These are phyloP conservation scores for Diplosoma virens DNA, from an alignment of 23 tunicate genomes.

Conservation along the genomic window DNA sequence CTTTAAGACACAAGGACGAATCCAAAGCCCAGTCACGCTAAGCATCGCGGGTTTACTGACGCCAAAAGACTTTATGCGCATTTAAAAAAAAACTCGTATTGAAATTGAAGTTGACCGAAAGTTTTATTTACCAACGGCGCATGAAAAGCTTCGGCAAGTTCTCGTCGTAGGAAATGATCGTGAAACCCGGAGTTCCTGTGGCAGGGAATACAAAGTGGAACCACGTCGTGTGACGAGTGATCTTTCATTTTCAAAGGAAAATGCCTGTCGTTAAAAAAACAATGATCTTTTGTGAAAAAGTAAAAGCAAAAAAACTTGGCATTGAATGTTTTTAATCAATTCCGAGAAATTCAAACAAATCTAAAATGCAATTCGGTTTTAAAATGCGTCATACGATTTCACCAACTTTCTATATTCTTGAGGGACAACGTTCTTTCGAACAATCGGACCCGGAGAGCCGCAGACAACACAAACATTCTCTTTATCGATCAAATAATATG, in stretches of 20 bases:
- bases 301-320: too few relatives aligned
- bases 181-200: slow-evolving; percentile 64
- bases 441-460: slow-evolving; percentile 45
- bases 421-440: slow-evolving; percentile 86
- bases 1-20: background rate
- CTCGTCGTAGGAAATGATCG: slow-evolving; percentile 39
- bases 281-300: too few relatives aligned
- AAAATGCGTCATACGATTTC: background rate
- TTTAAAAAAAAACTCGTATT: too few relatives aligned
- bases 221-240: slow-evolving; percentile 86
- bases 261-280: slow-evolving; percentile 32
- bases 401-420: slow-evolving; percentile 96
- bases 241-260: slow-evolving; percentile 79
- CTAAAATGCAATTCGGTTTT: too few relatives aligned
- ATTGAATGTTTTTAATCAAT: too few relatives aligned
- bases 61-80: too few relatives aligned
- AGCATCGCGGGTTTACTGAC: too few relatives aligned
- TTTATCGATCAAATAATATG: slow-evolving; percentile 75
- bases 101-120: too few relatives aligned
- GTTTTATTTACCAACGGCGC: slow-evolving; percentile 62
- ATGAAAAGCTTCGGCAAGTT: slow-evolving; percentile 54
- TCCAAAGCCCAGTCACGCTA: too few relatives aligned
- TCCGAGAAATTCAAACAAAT: too few relatives aligned
- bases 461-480: slow-evolving; percentile 95
- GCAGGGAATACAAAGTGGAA: slow-evolving; percentile 82